A percentile compares a stretch with the other conserved stretches of the same genome.
These are phyloP conservation scores for Paracanthobrama guichenoti DNA, from an alignment of 2,113 vertebrate genomes.

Conservation along the genomic window DNA sequence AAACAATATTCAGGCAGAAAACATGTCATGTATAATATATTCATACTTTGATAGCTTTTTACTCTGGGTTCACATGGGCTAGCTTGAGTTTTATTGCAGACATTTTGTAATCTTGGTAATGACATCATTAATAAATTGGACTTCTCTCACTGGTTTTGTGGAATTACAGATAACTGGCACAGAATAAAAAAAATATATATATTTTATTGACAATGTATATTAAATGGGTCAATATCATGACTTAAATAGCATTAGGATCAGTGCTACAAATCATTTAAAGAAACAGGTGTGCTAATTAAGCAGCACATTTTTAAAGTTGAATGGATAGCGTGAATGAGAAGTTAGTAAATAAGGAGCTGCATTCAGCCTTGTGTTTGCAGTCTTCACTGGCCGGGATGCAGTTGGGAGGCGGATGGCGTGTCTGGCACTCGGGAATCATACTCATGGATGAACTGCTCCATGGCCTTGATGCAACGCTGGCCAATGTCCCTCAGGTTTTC, in stretches of 20 bases:
- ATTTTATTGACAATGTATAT: neutral
- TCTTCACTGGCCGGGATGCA: neutral
- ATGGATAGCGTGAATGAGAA: neutral
- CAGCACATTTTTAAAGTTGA: neutral
- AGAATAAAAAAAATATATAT: neutral
- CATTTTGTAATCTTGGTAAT: neutral
- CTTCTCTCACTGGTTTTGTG: neutral
- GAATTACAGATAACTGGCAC: neutral
- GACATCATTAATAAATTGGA: neutral
- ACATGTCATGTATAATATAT: neutral
- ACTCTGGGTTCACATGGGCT: neutral
- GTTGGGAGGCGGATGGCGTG: slow-evolving; percentile 34
- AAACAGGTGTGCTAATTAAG: neutral
- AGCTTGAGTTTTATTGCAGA: no score
- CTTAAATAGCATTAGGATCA: no score
- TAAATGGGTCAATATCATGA: neutral
- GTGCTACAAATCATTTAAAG: no score
- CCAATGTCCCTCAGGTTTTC: slow-evolving; percentile 74
- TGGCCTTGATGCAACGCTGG: slow-evolving; percentile 70
- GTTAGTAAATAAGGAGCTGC: neutral
- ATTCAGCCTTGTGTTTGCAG: neutral
- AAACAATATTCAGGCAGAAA: neutral
- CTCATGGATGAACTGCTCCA: slow-evolving; percentile 76
- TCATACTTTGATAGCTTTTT: neutral
- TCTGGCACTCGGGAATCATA: slow-evolving; percentile 66